Conservation (phyloP, 2,113 vertebrate species). For the Accipiter virgatus region DNA sequence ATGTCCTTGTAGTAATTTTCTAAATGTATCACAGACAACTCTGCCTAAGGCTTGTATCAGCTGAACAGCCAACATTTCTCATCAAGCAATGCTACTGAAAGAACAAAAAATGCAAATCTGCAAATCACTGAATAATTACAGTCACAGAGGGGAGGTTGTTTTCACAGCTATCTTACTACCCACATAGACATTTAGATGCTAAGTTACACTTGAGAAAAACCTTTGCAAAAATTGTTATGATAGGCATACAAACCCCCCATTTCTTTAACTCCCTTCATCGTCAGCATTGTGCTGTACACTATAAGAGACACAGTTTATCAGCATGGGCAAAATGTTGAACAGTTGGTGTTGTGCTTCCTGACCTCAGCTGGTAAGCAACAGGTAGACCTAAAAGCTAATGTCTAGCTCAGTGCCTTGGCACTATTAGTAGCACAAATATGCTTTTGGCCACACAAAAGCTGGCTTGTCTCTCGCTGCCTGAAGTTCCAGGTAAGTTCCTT, state of each 20-base stretch:
- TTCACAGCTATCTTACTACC: not conserved
- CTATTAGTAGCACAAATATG: not conserved
- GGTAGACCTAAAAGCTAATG: not conserved
- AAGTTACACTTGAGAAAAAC: not conserved
- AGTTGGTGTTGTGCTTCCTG: not conserved
- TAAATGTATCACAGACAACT: not conserved
- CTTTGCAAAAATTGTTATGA: not conserved
- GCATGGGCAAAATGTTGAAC: not conserved
- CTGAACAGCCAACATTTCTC: not conserved
- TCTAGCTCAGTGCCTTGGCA: not conserved
- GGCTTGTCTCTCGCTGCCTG: not conserved
- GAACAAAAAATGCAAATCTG: not conserved
- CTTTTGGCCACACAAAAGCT: not conserved
- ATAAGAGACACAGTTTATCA: not conserved
- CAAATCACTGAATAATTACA: not conserved
- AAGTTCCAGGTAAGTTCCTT: not conserved
- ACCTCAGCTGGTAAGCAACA: not conserved
- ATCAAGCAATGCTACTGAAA: not conserved
- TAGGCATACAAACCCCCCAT: not conserved
- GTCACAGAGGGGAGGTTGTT: not conserved
- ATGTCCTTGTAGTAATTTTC: not conserved
- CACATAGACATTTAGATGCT: not conserved
- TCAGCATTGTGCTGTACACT: not conserved
- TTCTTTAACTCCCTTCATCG: not conserved
- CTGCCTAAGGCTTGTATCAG: not conserved